Evolutionary conservation across 2,888 invertebrate genomes (phyloP), one percentile per base, ranked within the genome.

Genomic region (Ophraella communa): DNA sequence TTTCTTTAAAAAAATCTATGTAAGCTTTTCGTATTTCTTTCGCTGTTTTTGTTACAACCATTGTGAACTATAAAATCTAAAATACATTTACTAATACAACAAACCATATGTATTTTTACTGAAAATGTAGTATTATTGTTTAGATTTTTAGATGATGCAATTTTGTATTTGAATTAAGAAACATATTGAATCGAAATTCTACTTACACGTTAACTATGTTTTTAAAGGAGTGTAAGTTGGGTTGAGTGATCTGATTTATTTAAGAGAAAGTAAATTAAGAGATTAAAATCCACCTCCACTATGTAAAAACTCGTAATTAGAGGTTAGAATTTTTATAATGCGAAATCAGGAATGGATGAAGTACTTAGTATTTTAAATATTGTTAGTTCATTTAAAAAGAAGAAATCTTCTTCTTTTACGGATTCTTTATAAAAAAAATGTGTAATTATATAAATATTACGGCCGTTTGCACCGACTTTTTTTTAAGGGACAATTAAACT

Each of bases 1-100:
- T 92, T 72, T 89, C 86, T 78, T 91, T 92, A 80, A 96, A 96
- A 82, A 96, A 98, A 78, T 96, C 89, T 69, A 98, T 89, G 79
- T 93, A 98, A 27, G 89, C 86, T 79, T 91, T 86, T 49, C 97
- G 89, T 73, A 98, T 91, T 81, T 95, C 89, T 75, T 90, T 91
- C 3, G 93, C 92, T 66, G 87, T 86, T 85, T 89, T 85, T 59
- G 68, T 65, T 14, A 67, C 66, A 60, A 67, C 61, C 77, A 76
- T 77, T 2, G 14, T 39, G 3, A 14, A 39, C 14, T 14, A 39
- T 17, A 39, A 39, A 39, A 7, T 7, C 14, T 14, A 39, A 39
- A 39, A 39, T 17, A 39, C 17, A 10, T 10, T 8, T 4, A 27
- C n/a, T n/a, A n/a, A n/a, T n/a, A n/a, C n/a, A n/a, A n/a, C n/a